These are phyloP conservation scores for Echinarachnius parma DNA, from an alignment of 53 echinoderm and acorn worm genomes.

Conservation along the genomic window DNA sequence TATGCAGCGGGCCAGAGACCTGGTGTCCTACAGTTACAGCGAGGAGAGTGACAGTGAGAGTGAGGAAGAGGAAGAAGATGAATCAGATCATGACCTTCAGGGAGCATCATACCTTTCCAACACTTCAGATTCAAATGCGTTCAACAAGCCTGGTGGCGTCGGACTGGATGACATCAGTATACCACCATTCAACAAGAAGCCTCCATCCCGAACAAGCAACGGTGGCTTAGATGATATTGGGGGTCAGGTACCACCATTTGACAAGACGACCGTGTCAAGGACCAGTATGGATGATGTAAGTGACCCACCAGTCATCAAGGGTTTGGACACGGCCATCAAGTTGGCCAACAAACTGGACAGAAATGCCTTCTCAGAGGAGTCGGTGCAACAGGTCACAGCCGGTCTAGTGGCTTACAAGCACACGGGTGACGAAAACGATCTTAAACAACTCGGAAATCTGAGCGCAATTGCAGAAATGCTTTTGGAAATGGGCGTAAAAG, in stretches of 20 bases:
- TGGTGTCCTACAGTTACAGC: constrained; percentile 9
- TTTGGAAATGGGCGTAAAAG: constrained; percentile 13
- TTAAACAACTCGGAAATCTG: constrained; percentile 15
- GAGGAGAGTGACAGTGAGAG: constrained; percentile 11
- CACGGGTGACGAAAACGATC: constrained; percentile 8
- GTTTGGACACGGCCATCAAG: constrained; percentile 14
- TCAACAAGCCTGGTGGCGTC: background rate
- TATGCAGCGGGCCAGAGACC: background rate
- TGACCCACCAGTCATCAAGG: background rate
- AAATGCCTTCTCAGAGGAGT: constrained; percentile 22
- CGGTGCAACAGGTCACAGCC: constrained; percentile 7
- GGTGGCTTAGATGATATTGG: no score
- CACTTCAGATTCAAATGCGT: background rate
- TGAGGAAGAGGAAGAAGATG: background rate
- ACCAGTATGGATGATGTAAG: no score
- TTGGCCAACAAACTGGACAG: constrained; percentile 19
- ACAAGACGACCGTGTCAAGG: no score
- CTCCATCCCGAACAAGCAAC: no score
- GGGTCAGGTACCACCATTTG: no score
- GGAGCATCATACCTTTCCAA: background rate
- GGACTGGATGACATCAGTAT: constrained; percentile 37
- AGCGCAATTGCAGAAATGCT: constrained; percentile 30
- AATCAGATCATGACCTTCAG: background rate
- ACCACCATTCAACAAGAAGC: no score
- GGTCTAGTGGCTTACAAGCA: constrained; percentile 28